A percentile compares a stretch with the other conserved stretches of the same genome.
These are phyloP conservation scores for Calcarius lapponicus DNA, from an alignment of 2,797 vertebrate species.

Conservation along the genomic window DNA sequence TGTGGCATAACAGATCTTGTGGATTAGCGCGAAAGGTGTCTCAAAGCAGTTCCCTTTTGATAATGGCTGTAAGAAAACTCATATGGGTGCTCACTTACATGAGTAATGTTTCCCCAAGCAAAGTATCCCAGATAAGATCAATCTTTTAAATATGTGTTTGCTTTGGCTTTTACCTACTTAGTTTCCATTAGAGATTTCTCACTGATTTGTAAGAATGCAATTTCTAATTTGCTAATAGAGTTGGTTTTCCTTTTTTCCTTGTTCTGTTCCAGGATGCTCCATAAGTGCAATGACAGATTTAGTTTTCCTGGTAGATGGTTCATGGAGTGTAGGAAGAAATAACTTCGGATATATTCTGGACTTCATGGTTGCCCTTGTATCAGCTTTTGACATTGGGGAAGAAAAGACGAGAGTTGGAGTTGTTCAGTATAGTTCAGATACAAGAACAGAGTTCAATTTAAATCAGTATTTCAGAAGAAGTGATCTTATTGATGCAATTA, in stretches of 20 bases:
- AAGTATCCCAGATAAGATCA: neutral
- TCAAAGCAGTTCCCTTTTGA: neutral
- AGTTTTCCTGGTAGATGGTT: constrained; percentile 91
- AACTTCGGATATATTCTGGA: constrained; percentile 88
- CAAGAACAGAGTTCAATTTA: constrained; percentile 88
- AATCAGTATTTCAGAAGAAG: constrained; percentile 81
- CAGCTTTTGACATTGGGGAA: constrained; percentile 89
- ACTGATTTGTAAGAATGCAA: neutral
- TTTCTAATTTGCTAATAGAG: neutral
- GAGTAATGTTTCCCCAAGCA: neutral
- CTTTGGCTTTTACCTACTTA: neutral
- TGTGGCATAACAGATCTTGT: neutral
- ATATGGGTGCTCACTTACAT: neutral
- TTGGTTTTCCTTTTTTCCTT: neutral
- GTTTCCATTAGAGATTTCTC: neutral
- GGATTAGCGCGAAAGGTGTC: neutral
- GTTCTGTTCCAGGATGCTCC: constrained; percentile 84
- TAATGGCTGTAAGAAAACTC: neutral
- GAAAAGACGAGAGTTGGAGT: constrained; percentile 90
- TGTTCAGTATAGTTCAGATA: constrained; percentile 88
- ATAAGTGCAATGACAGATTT: constrained; percentile 85
- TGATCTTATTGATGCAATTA: constrained; percentile 86
- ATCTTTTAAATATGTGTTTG: neutral
- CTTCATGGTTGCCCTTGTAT: constrained; percentile 84
- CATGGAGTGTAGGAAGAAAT: constrained; percentile 86